Evolutionary conservation across 1,140 invertebrate species (phyloP).

Genomic region (Aphelenchoides fujianensis): DNA sequence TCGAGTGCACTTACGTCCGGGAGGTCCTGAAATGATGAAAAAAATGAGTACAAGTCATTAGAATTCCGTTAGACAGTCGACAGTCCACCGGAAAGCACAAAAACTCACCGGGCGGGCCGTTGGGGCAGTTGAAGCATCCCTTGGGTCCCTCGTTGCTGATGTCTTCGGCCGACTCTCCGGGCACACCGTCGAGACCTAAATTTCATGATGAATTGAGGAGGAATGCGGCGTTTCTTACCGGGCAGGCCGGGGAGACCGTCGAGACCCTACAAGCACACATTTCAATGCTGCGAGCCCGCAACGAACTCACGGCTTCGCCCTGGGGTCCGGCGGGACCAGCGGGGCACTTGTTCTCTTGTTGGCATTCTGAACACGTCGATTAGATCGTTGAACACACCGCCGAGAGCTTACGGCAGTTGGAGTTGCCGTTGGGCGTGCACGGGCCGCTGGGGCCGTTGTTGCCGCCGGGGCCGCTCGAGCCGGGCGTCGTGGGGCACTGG

Average conservation of each 20-base stretch:
- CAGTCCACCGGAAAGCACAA: no score
- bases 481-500: background rate
- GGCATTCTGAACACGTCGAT: no score
- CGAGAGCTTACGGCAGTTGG: no score
- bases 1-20: background rate
- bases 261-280: no score
- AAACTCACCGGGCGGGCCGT: constrained; percentile 30
- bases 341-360: constrained; percentile 33
- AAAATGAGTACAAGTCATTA: no score
- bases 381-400: no score
- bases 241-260: constrained; percentile 28
- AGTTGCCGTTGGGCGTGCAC: constrained; percentile 20
- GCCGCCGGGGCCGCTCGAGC: background rate
- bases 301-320: constrained; percentile 20
- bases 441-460: constrained; percentile 14
- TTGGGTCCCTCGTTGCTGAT: constrained; percentile 22
- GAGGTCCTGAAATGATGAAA: no score
- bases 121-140: constrained; percentile 46
- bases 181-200: constrained; percentile 34
- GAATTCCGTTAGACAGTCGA: no score
- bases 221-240: no score
- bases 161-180: constrained; percentile 38
- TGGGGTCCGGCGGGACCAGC: constrained; percentile 33
- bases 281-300: no score
- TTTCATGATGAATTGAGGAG: no score